These are phyloP conservation scores for Drosophila neocordata DNA, from an alignment of 1,140 invertebrate genomes.

Conservation along the genomic window DNA sequence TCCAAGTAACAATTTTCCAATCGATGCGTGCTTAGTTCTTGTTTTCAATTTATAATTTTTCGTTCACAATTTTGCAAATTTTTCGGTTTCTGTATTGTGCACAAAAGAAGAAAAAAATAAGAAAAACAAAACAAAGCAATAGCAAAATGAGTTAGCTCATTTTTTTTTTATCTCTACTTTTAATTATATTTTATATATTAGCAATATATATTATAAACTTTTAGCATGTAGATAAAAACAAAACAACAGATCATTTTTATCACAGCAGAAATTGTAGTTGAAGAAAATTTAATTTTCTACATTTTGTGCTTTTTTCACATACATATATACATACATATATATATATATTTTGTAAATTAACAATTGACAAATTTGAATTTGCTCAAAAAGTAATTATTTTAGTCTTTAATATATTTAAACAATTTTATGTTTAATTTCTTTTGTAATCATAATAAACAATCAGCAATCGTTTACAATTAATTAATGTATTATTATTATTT, in stretches of 20 bases:
- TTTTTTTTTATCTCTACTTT: slow-evolving; percentile 5
- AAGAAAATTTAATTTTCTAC: slow-evolving; percentile 46
- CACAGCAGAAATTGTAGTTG: slow-evolving; percentile 27
- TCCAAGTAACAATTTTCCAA: background rate
- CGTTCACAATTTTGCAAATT: slow-evolving; percentile 23
- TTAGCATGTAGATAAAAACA: slow-evolving; percentile 24
- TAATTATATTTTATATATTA: slow-evolving; percentile 17
- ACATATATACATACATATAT: slow-evolving; percentile 16
- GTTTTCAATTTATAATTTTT: slow-evolving; percentile 18
- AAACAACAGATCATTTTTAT: slow-evolving; percentile 1
- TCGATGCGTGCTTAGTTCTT: slow-evolving; percentile 29
- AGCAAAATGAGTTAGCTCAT: background rate
- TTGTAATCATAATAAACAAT: slow-evolving; percentile 34
- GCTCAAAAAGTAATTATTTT: slow-evolving; percentile 37
- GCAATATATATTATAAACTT: slow-evolving; percentile 13
- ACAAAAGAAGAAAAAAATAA: slow-evolving; percentile 29
- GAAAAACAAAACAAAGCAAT: slow-evolving; percentile 19
- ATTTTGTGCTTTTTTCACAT: slow-evolving; percentile 42
- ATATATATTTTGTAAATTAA: slow-evolving; percentile 39
- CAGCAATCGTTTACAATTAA: slow-evolving; percentile 36
- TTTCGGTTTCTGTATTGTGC: slow-evolving; percentile 31
- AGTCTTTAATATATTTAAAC: slow-evolving; percentile 47
- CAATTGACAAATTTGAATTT: slow-evolving; percentile 37
- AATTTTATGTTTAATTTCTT: slow-evolving; percentile 51
- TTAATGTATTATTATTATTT: slow-evolving; percentile 48